A percentile compares a stretch with the other conserved stretches of the same genome.
Evolutionary conservation across 2,797 vertebrate species (phyloP).

Genomic region (Pangasius larnaudii): DNA sequence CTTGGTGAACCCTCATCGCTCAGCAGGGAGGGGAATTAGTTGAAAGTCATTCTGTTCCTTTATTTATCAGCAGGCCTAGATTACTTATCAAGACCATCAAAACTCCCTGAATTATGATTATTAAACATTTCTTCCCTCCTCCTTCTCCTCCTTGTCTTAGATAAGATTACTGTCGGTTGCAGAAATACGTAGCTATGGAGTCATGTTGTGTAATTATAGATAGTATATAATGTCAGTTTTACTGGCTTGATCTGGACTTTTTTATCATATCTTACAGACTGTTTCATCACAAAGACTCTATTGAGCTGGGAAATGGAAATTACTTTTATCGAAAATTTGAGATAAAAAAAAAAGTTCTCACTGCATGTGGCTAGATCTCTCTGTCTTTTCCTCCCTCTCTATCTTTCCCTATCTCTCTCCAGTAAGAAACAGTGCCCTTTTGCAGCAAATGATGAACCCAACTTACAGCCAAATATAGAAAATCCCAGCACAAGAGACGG

Average conservation of each 20-base stretch:
- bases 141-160: conserved; percentile 53
- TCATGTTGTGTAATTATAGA: conserved; percentile 49
- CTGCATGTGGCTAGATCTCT: conserved; percentile 3
- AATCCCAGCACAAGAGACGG: conserved; percentile 78
- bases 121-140: conserved; percentile 66
- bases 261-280: conserved; percentile 30
- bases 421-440: conserved; percentile 65
- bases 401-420: conserved; percentile 22
- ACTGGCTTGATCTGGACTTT: conserved; percentile 37
- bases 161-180: conserved; percentile 64
- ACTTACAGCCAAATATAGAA: conserved; percentile 83
- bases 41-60: conserved; percentile 73
- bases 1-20: conserved; percentile 70
- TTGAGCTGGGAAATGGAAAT: conserved; percentile 36
- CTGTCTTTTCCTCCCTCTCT: not conserved
- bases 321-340: conserved; percentile 32
- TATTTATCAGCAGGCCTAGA: conserved; percentile 78
- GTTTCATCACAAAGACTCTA: conserved; percentile 46
- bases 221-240: conserved; percentile 46
- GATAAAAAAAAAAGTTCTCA: conserved; percentile 13
- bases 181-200: conserved; percentile 66
- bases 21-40: conserved; percentile 75
- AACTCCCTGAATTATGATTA: conserved; percentile 75
- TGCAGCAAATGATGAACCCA: conserved; percentile 65
- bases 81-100: conserved; percentile 82